These are phyloP conservation scores for Dolomedes plantarius DNA, from an alignment of 2,888 invertebrate genomes.

Conservation along the genomic window DNA sequence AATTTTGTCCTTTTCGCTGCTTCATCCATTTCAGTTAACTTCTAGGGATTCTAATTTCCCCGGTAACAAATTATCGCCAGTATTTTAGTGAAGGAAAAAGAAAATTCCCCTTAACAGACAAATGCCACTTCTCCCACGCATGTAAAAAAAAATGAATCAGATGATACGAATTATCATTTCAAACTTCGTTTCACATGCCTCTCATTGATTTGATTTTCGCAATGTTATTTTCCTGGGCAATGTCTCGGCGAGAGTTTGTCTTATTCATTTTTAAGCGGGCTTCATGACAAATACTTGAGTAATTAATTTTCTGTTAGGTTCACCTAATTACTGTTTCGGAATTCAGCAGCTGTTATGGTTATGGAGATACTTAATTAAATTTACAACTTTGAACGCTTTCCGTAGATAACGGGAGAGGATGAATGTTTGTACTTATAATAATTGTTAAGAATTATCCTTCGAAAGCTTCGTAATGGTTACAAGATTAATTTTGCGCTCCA, in stretches of 20 bases:
- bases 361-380: conserved; percentile 6
- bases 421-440: not conserved
- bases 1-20: no score
- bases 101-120: no score
- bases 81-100: no score
- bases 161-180: no score
- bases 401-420: not conserved
- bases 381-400: not conserved
- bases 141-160: no score
- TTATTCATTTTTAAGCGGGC: not conserved
- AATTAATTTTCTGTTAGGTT: conserved; percentile 12
- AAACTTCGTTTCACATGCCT: no score
- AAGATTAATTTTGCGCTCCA: not conserved
- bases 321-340: conserved; percentile 9
- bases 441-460: not conserved
- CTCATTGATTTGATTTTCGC: no score
- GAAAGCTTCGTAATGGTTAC: not conserved
- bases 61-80: no score
- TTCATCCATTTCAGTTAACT: no score
- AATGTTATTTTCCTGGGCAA: not conserved
- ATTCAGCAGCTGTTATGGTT: not conserved
- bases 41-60: no score
- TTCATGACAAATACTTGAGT: conserved; percentile 12
- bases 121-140: no score
- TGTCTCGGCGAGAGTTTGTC: not conserved